These are phyloP conservation scores for Anadara kagoshimensis DNA, from an alignment of 1,140 invertebrate species.

Conservation along the genomic window DNA sequence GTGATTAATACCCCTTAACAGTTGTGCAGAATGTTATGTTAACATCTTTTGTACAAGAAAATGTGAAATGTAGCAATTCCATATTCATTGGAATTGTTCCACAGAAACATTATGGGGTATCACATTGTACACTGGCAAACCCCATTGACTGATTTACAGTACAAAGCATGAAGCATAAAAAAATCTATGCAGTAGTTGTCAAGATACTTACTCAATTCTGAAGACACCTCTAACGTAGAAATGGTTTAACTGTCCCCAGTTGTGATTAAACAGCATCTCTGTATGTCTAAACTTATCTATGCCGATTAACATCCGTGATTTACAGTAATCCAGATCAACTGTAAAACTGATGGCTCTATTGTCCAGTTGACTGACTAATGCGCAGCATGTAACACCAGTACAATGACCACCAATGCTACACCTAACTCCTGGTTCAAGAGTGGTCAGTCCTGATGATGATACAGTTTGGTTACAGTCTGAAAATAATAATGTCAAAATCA, in stretches of 20 bases:
- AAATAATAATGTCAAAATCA: background rate
- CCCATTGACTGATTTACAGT: too few species aligned
- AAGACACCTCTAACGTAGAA: conserved; percentile 26
- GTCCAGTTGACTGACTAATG: conserved; percentile 2
- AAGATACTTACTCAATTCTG: conserved; percentile 11
- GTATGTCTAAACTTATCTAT: conserved; percentile 12
- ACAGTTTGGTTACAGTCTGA: conserved; percentile 7
- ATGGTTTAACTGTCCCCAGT: conserved; percentile 10
- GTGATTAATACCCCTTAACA: too few species aligned
- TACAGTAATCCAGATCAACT: conserved; percentile 12
- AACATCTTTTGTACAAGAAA: too few species aligned
- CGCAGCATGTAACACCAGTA: conserved; percentile 24
- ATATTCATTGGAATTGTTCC: too few species aligned
- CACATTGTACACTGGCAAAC: too few species aligned
- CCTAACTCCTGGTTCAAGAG: background rate
- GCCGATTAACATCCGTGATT: conserved; percentile 3
- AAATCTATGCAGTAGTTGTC: too few species aligned
- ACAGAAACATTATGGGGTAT: too few species aligned
- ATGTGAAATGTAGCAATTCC: too few species aligned
- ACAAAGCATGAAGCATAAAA: background rate
- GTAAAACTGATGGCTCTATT: conserved; percentile 7
- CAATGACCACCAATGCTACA: conserved; percentile 13
- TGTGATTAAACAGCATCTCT: conserved; percentile 19
- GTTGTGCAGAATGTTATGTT: too few species aligned
- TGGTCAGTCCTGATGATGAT: background rate